Evolutionary conservation across 1,140 invertebrate species (phyloP).

Genomic region (Lerema accius): DNA sequence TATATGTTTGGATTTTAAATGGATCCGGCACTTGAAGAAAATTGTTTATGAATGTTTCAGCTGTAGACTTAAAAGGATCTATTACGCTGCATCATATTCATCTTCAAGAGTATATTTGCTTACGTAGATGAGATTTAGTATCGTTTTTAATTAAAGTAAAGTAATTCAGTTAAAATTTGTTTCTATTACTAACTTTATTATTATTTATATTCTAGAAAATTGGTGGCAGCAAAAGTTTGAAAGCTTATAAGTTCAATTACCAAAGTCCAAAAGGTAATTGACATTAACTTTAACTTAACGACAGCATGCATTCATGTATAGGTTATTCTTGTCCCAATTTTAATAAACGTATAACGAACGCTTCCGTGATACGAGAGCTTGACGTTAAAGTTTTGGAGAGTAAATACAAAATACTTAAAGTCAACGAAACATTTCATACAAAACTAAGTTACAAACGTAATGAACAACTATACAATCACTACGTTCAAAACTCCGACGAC

Average conservation of each 20-base stretch:
- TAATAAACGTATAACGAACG: too few relatives aligned
- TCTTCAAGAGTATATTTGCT: not conserved
- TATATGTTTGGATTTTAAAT: constrained; percentile 17
- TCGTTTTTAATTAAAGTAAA: too few relatives aligned
- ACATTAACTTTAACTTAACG: too few relatives aligned
- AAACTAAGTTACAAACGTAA: constrained; percentile 1
- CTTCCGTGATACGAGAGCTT: not conserved
- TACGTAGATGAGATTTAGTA: not conserved
- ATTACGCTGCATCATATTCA: not conserved
- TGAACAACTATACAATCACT: constrained; percentile 3
- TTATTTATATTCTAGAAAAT: too few relatives aligned
- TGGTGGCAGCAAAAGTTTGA: too few relatives aligned
- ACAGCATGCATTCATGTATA: too few relatives aligned
- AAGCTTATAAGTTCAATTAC: too few relatives aligned
- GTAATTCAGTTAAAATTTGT: too few relatives aligned
- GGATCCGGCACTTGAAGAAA: not conserved
- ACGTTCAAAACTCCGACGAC: constrained; percentile 4
- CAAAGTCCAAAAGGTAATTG: too few relatives aligned
- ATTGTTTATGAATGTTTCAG: not conserved
- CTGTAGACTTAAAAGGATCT: not conserved
- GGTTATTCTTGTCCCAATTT: too few relatives aligned
- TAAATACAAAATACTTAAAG: not conserved
- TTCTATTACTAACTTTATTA: too few relatives aligned
- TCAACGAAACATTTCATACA: constrained; percentile 5
- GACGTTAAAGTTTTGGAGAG: not conserved